A percentile compares a stretch with the other conserved stretches of the same genome.
Conservation (phyloP, 2,113 vertebrate genomes). For the Tachysurus fulvidraco region DNA sequence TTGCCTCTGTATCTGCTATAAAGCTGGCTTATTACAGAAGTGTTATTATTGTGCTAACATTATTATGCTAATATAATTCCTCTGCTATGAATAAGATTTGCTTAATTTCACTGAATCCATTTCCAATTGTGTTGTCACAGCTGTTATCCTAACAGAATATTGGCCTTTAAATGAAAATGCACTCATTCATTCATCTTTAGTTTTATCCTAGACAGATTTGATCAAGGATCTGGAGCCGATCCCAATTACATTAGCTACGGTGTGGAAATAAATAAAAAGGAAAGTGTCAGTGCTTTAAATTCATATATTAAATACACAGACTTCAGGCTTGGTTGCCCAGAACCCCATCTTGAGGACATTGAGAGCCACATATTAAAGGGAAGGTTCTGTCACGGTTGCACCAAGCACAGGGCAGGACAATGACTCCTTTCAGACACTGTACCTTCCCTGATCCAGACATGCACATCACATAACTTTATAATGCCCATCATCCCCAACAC, state of each 20-base stretch:
- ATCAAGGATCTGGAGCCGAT: background rate
- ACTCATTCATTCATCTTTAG: background rate
- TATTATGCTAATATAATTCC: constrained; percentile 14
- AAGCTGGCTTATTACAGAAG: background rate
- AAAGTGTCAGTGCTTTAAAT: background rate
- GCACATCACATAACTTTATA: too few species aligned
- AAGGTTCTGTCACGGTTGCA: too few species aligned
- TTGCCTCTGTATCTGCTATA: background rate
- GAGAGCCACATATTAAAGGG: too few species aligned
- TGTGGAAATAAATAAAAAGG: background rate
- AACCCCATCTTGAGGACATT: too few species aligned
- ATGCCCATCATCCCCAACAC: too few species aligned
- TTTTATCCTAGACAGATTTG: background rate
- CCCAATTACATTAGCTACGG: background rate
- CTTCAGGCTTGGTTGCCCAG: too few species aligned
- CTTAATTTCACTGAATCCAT: background rate
- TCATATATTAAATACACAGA: background rate
- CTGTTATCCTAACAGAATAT: background rate
- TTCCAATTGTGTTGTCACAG: background rate
- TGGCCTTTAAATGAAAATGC: background rate
- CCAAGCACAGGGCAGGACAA: too few species aligned
- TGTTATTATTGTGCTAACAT: background rate
- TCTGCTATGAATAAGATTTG: background rate
- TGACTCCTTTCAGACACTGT: too few species aligned
- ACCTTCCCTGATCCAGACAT: too few species aligned